Percentiles rank a stretch among this genome's conserved stretches.
phyloP scores from a whole-genome alignment of 2,888 invertebrate genomes.

The Diplolepis rosae region DNA sequence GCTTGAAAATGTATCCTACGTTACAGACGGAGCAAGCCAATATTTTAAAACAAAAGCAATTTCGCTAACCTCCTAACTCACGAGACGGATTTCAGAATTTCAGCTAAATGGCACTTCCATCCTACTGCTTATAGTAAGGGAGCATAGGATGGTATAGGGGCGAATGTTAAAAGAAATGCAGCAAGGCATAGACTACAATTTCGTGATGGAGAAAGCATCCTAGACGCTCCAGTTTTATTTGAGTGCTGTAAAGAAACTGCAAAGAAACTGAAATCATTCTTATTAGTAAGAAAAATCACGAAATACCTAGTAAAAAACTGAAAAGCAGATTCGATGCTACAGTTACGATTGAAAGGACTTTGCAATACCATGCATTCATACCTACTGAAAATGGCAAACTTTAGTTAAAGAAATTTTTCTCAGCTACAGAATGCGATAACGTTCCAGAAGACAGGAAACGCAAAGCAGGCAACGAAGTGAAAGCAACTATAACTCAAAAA shows the following conservation, averaged over 20 bases:
- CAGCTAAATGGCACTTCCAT: slow-evolving; percentile 56
- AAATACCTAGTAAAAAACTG: not conserved
- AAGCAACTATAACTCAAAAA: too few species aligned
- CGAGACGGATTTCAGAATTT: slow-evolving; percentile 37
- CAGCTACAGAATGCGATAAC: not conserved
- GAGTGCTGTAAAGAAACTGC: slow-evolving; percentile 5
- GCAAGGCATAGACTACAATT: slow-evolving; percentile 14
- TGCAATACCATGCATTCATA: slow-evolving; percentile 32
- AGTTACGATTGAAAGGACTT: slow-evolving; percentile 24
- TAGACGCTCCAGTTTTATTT: slow-evolving; percentile 1
- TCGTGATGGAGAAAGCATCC: not conserved
- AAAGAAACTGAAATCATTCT: slow-evolving; percentile 24
- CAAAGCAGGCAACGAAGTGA: too few species aligned
- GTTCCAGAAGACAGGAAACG: not conserved
- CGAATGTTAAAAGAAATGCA: slow-evolving; percentile 25
- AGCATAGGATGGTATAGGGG: slow-evolving; percentile 54
- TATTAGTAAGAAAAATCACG: slow-evolving; percentile 14
- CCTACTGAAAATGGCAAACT: not conserved
- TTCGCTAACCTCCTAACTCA: slow-evolving; percentile 38
- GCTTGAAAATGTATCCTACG: slow-evolving; percentile 33
- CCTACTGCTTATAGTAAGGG: slow-evolving; percentile 55
- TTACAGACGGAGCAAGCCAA: slow-evolving; percentile 38
- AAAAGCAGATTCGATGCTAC: too few species aligned
- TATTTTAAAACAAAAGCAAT: slow-evolving; percentile 36
- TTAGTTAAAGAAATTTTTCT: not conserved